Base-by-base conservation (phyloP, 2,113 vertebrate genomes). In the Gallinago undulata region DNA sequence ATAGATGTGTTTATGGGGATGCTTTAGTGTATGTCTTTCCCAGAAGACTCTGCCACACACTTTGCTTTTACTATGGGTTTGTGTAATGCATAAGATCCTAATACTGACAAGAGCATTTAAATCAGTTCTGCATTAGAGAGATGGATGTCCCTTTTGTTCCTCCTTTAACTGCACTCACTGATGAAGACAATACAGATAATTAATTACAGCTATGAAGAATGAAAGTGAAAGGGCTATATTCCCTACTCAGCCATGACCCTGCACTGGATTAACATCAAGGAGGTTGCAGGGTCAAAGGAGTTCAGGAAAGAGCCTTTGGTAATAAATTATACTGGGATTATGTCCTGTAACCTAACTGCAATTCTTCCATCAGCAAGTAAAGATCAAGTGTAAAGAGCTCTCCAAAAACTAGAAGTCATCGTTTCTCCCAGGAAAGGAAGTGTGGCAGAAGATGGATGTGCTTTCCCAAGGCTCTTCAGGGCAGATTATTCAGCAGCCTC, bases 241-340 rank as follows among this genome's bases (percentile, higher is more conserved):
- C 68, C 57, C 48, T 84, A 57, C 33, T 92, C 69, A 79, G 53
- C 53, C 56, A 1, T 78, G 76, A 75, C 92, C 51, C 76, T 78
- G 64, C 25, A 23, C 60, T 57, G 35, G 45, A 55, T 67, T 95
- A 89, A 39, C 43, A 37, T 87, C 30, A 64, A 41, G 60, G 39
- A 80, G 92, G 68, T 62, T 93, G 27, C 60, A 84, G 72, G 88
- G 86, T 95, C 69, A 84, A 87, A 92, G 53, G 66, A 82, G 83
- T 82, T 84, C 66, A 79, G 77, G 72, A 79, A 72, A 90, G 96
- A 93, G 69, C 53, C 68, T 84, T 93, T 24, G 10, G 43, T 76
- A 82, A 95, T 95, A 94, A 97, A 96, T 96, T 91, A 85, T 67
- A n/a, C 21, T 24, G 73, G 64, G 66, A 89, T 92, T 63, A 81